These are phyloP conservation scores for Sus cebifrons DNA, from an alignment of 2,797 vertebrate species.

Conservation along the genomic window DNA sequence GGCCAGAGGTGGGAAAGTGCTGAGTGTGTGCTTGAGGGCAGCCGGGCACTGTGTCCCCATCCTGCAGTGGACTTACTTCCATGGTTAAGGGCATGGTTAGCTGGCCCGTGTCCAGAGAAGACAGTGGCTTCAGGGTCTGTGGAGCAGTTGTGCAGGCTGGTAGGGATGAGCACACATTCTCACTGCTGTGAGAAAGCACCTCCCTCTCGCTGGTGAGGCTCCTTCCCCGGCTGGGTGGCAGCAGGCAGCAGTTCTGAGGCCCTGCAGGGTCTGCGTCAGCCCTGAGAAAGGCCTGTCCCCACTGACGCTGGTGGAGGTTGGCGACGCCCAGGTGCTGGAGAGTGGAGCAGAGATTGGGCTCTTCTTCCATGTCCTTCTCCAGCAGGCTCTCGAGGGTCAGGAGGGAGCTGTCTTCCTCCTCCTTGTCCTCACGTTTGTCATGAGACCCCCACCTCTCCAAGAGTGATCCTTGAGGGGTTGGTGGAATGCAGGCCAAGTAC, in stretches of 20 bases:
- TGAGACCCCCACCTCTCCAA: accelerated
- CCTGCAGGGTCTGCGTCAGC: conserved; percentile 81
- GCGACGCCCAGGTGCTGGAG: conserved; percentile 84
- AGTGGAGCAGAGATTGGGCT: conserved; percentile 75
- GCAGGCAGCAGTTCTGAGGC: conserved; percentile 77
- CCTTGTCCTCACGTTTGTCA: not conserved
- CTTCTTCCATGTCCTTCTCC: conserved; percentile 89
- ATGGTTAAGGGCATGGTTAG: too few relatives aligned
- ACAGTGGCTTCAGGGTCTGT: not conserved
- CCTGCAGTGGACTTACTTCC: not conserved
- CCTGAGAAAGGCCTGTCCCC: conserved; percentile 91
- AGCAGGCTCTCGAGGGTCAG: conserved; percentile 89
- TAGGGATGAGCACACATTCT: not conserved
- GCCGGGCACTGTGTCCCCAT: not conserved
- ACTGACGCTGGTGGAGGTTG: conserved; percentile 88
- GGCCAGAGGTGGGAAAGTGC: not conserved
- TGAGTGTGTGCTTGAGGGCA: not conserved
- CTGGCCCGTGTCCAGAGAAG: not conserved
- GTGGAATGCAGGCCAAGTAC: conserved; percentile 89
- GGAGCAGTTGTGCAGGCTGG: not conserved
- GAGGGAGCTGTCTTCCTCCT: conserved; percentile 82
- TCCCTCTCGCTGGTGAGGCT: conserved; percentile 89
- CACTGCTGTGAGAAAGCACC: conserved; percentile 84
- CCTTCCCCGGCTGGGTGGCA: conserved; percentile 87
- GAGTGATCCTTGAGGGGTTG: conserved; percentile 31